Conservation (phyloP, 2,888 invertebrate species). For the Tetragonula carbonaria region DNA sequence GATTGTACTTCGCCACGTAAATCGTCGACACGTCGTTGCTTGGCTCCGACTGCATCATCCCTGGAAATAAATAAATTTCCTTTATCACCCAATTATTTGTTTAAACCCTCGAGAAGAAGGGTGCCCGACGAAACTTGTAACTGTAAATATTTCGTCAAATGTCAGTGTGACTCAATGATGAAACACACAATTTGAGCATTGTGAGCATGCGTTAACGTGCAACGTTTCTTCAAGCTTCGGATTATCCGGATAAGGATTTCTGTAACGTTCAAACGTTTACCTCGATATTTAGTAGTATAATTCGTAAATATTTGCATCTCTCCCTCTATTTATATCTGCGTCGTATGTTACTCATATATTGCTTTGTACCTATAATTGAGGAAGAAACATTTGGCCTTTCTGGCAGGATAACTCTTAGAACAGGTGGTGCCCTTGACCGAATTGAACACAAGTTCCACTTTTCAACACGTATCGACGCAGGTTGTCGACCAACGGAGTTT, state of each 20-base stretch:
- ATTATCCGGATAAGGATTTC: background rate
- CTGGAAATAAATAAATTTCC: slow-evolving; percentile 76
- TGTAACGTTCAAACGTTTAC: background rate
- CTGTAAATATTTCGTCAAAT: background rate
- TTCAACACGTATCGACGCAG: background rate
- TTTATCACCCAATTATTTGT: background rate
- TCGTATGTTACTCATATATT: background rate
- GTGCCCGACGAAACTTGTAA: background rate
- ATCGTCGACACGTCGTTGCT: slow-evolving; percentile 87
- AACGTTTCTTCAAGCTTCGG: too few relatives aligned
- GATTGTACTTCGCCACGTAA: slow-evolving; percentile 93
- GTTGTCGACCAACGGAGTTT: slow-evolving; percentile 24
- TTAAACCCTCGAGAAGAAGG: too few relatives aligned
- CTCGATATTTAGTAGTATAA: background rate
- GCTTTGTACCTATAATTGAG: background rate
- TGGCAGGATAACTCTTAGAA: background rate
- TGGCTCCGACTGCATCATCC: slow-evolving; percentile 83
- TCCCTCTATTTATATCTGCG: background rate
- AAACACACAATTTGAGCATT: background rate
- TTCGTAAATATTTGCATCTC: background rate
- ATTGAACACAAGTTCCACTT: slow-evolving; percentile 57
- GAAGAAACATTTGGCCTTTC: background rate
- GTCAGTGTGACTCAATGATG: background rate
- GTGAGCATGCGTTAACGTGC: background rate
- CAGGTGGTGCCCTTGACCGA: slow-evolving; percentile 63